Percentiles rank a stretch among this genome's conserved stretches.
phyloP scores from a whole-genome alignment of 2,113 vertebrate species.

The Oenanthe oenanthe region DNA sequence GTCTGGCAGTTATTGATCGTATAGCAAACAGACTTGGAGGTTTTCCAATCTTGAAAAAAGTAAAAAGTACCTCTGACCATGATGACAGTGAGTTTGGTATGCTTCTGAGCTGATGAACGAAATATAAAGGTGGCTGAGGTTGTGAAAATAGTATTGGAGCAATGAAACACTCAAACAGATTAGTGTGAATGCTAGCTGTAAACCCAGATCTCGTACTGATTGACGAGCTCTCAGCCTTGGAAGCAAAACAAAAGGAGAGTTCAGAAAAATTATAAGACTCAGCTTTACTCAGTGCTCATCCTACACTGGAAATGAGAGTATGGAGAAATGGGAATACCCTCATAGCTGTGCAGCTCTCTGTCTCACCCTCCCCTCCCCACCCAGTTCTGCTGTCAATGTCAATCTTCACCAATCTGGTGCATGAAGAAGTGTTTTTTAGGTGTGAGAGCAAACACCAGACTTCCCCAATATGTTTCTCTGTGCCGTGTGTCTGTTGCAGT shows the following conservation, averaged over 20 bases:
- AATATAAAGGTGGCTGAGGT: not conserved
- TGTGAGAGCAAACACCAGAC: slow-evolving; percentile 65
- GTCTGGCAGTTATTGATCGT: not conserved
- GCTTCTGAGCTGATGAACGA: not conserved
- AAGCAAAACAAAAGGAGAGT: not conserved
- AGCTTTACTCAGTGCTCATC: not conserved
- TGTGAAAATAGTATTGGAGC: not conserved
- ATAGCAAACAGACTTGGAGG: not conserved
- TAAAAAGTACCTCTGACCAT: not conserved
- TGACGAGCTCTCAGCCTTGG: not conserved
- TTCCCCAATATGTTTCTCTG: slow-evolving; percentile 30
- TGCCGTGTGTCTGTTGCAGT: not conserved
- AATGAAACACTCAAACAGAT: not conserved
- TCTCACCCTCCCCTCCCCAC: not conserved
- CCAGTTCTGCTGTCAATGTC: not conserved
- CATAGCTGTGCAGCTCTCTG: not conserved
- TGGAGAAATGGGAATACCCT: not conserved
- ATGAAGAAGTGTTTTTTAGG: slow-evolving; percentile 38
- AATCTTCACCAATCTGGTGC: slow-evolving; percentile 37
- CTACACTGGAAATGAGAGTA: not conserved
- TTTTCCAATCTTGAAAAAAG: not conserved
- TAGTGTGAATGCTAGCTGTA: not conserved
- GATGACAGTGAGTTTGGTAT: not conserved
- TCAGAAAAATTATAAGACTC: not conserved
- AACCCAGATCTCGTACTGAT: not conserved